phyloP scores from a whole-genome alignment of 2,888 invertebrate species.

The Dolichopus griseipennis region DNA sequence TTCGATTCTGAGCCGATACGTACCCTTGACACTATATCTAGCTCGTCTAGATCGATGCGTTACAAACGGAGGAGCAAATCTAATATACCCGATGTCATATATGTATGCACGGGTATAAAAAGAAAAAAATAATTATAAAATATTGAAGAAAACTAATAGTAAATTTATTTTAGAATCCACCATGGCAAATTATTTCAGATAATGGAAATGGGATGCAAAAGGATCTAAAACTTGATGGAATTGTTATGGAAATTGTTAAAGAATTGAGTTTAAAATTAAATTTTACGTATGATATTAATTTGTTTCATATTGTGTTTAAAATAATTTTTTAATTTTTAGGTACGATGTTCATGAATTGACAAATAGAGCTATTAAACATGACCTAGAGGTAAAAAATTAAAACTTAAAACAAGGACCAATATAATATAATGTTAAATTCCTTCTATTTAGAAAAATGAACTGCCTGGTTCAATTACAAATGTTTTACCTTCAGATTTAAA shows the following conservation, averaged over 20 bases:
- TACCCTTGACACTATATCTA: too few relatives aligned
- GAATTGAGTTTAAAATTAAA: constrained; percentile 69
- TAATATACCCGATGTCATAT: too few relatives aligned
- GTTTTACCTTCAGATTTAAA: background rate
- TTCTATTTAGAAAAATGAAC: background rate
- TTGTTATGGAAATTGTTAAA: constrained; percentile 70
- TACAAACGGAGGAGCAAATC: too few relatives aligned
- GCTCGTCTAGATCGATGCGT: too few relatives aligned
- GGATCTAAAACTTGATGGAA: constrained; percentile 53
- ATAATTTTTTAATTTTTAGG: background rate
- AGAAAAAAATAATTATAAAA: too few relatives aligned
- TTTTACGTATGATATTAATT: constrained; percentile 54
- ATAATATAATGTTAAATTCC: too few relatives aligned
- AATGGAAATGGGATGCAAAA: constrained; percentile 18
- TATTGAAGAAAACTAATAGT: background rate
- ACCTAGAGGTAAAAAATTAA: background rate
- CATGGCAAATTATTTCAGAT: constrained; percentile 61
- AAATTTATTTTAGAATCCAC: constrained; percentile 61
- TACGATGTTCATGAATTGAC: constrained; percentile 1
- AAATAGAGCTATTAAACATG: background rate
- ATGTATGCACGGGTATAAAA: too few relatives aligned
- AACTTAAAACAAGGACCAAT: too few relatives aligned
- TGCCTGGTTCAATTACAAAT: background rate
- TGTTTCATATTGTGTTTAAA: background rate
- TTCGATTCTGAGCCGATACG: too few relatives aligned